Evolutionary conservation across 2,797 vertebrate genomes (phyloP).

Genomic region (Cuculus canorus): DNA sequence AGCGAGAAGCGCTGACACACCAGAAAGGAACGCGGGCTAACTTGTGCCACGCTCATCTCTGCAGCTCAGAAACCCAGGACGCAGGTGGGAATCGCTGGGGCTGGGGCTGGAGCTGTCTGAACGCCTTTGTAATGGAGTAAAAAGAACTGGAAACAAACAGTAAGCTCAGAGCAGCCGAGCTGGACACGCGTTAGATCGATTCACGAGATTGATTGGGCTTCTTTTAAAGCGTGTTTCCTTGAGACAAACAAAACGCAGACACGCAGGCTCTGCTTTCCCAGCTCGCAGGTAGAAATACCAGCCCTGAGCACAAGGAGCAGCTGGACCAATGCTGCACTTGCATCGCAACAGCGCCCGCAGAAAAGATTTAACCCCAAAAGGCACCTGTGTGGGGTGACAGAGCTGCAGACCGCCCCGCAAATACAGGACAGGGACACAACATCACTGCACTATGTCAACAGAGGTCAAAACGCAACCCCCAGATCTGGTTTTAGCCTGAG

Average conservation of each 20-base stretch:
- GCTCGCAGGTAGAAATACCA: background rate
- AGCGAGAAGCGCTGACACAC: background rate
- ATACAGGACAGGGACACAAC: fast-evolving
- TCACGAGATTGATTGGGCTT: fast-evolving
- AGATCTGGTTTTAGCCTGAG: background rate
- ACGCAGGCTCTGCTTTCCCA: background rate
- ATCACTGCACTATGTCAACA: background rate
- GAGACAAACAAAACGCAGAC: background rate
- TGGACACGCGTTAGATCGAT: fast-evolving
- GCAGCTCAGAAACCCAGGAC: background rate
- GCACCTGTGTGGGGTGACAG: fast-evolving
- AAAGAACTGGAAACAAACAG: background rate
- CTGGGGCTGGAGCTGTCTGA: background rate
- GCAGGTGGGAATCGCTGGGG: background rate
- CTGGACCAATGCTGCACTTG: fast-evolving
- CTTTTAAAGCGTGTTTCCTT: background rate
- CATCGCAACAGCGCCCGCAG: background rate
- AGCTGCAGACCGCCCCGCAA: background rate
- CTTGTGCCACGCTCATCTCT: background rate
- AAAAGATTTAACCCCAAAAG: background rate
- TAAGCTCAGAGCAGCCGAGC: background rate
- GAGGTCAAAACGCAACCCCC: background rate
- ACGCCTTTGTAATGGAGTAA: background rate
- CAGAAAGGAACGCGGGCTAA: background rate
- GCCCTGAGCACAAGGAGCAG: background rate